Conservation (phyloP, 2,797 vertebrate genomes). For the Xerus rutilus region DNA sequence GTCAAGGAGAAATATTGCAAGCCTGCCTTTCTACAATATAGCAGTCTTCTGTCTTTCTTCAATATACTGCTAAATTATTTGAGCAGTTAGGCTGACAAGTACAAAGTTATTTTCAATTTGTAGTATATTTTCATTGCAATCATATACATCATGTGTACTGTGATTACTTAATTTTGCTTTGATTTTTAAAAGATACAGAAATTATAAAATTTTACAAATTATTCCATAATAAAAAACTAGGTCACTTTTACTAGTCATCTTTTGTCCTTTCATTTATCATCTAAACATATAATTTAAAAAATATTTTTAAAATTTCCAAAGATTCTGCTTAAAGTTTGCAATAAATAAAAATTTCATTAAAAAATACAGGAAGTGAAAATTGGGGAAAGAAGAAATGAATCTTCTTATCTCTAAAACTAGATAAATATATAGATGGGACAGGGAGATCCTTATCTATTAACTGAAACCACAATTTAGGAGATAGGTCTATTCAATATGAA, state of each 20-base stretch:
- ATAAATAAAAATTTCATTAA: not conserved
- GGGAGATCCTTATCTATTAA: not conserved
- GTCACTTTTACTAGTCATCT: not conserved
- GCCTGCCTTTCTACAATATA: not conserved
- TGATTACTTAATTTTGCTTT: not conserved
- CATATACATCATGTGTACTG: not conserved
- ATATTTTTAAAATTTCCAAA: not conserved
- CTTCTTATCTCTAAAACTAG: not conserved
- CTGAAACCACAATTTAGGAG: not conserved
- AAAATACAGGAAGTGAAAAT: not conserved
- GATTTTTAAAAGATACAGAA: not conserved
- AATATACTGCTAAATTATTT: not conserved
- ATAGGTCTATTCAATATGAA: not conserved
- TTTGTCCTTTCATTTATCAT: not conserved
- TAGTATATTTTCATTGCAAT: not conserved
- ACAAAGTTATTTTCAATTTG: not conserved
- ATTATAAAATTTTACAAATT: not conserved
- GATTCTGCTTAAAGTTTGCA: not conserved
- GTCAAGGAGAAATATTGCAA: not conserved
- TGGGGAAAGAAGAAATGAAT: not conserved
- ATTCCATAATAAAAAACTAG: not conserved
- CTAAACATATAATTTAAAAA: not conserved
- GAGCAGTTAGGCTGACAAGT: not conserved
- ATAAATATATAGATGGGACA: not conserved
- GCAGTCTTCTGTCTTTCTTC: not conserved